phyloP scores from a whole-genome alignment of 2,797 vertebrate genomes.

The Labeo calbasu region DNA sequence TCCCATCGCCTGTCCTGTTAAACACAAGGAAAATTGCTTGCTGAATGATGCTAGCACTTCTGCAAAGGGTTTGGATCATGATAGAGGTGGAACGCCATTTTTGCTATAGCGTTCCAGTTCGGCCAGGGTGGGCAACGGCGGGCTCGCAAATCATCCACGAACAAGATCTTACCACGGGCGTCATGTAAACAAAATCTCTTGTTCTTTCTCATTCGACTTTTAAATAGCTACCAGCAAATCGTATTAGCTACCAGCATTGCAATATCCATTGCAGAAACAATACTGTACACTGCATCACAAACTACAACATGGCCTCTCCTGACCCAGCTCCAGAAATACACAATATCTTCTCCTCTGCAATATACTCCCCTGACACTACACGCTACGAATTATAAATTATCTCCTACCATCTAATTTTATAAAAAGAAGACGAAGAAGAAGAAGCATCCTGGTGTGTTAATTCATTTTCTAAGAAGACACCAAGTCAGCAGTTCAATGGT shows the following conservation, averaged over 20 bases:
- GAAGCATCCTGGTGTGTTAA: conserved; percentile 39
- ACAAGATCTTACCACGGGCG: conserved; percentile 58
- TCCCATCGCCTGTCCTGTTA: conserved; percentile 64
- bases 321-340: conserved; percentile 56
- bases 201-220: conserved; percentile 50
- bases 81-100: conserved; percentile 55
- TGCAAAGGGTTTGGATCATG: conserved; percentile 53
- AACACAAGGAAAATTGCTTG: conserved; percentile 63
- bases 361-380: conserved; percentile 55
- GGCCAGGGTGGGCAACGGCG: conserved; percentile 44
- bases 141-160: conserved; percentile 45
- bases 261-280: conserved; percentile 72
- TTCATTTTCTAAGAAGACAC: conserved; percentile 47
- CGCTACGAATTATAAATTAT: conserved; percentile 59
- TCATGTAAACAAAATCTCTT: conserved; percentile 67
- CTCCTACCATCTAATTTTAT: conserved; percentile 43
- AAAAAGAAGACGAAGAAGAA: conserved; percentile 21
- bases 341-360: conserved; percentile 49
- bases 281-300: conserved; percentile 72
- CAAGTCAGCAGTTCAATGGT: conserved; percentile 31
- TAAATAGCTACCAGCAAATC: conserved; percentile 62
- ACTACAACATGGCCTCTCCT: conserved; percentile 57
- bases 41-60: conserved; percentile 63
- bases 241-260: conserved; percentile 66
- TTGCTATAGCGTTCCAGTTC: conserved; percentile 46